These are phyloP conservation scores for Peromyscus californicus DNA, from an alignment of 2,113 vertebrate species.

Conservation along the genomic window DNA sequence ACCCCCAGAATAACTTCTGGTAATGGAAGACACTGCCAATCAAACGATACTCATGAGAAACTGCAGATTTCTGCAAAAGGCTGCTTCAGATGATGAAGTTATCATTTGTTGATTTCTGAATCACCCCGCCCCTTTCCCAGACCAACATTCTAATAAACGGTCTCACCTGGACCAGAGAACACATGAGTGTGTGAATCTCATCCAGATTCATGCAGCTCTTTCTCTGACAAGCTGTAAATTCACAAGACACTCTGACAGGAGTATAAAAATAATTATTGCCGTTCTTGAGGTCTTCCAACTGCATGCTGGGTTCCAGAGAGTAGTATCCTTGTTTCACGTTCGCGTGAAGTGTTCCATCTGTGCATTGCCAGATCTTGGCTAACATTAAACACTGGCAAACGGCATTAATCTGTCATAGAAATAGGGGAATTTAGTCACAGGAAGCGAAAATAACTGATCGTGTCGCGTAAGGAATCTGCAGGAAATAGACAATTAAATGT, in stretches of 20 bases:
- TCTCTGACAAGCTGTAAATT: constrained; percentile 69
- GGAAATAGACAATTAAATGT: constrained; percentile 51
- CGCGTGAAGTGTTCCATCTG: constrained; percentile 72
- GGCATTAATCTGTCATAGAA: constrained; percentile 68
- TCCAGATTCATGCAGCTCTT: constrained; percentile 53
- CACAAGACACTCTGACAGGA: constrained; percentile 63
- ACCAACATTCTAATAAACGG: constrained; percentile 45
- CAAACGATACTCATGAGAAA: background rate
- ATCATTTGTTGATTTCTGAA: constrained; percentile 59
- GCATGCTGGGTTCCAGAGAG: constrained; percentile 62
- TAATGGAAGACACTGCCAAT: background rate
- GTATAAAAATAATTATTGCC: constrained; percentile 73
- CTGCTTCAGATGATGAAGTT: background rate
- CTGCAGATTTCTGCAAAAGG: constrained; percentile 13
- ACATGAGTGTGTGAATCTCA: constrained; percentile 60
- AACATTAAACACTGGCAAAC: constrained; percentile 48
- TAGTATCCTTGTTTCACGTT: constrained; percentile 63
- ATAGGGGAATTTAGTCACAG: constrained; percentile 64
- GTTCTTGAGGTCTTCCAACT: constrained; percentile 69
- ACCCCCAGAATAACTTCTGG: constrained; percentile 40
- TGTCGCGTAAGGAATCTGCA: constrained; percentile 19
- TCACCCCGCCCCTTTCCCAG: constrained; percentile 9
- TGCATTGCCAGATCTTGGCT: constrained; percentile 66
- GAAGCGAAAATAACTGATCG: constrained; percentile 64
- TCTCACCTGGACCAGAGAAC: constrained; percentile 50